Evolutionary conservation across 2,888 invertebrate species (phyloP).

Genomic region (Proisotoma minuta): DNA sequence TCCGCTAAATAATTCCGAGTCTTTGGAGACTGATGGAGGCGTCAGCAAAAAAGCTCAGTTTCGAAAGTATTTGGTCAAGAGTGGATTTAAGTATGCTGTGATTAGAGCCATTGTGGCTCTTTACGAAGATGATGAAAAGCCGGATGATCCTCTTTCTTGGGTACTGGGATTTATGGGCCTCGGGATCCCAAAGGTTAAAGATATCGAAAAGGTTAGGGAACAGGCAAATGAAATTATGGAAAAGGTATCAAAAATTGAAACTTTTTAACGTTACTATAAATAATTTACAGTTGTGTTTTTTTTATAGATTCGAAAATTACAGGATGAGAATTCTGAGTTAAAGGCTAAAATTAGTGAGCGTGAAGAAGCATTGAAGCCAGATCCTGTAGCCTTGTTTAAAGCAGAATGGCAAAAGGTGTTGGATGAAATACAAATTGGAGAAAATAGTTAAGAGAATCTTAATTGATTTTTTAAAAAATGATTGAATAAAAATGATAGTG

Average conservation of each 20-base stretch:
- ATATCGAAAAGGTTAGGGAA: conserved; percentile 8
- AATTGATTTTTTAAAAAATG: not conserved
- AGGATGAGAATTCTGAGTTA: not conserved
- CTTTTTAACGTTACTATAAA: not conserved
- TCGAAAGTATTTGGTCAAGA: conserved; percentile 10
- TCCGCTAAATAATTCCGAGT: no score
- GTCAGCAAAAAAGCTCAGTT: conserved; percentile 11
- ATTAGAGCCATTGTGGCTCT: conserved; percentile 27
- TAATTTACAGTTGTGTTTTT: not conserved
- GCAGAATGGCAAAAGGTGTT: no score
- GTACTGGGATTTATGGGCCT: conserved; percentile 22
- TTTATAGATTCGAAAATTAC: not conserved
- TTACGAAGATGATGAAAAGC: conserved; percentile 27
- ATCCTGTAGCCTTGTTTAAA: not conserved
- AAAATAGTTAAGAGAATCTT: no score
- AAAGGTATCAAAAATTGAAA: conserved; percentile 10
- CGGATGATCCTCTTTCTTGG: conserved; percentile 27
- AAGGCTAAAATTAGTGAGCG: not conserved
- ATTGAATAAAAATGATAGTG: no score
- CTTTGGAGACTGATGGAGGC: not conserved
- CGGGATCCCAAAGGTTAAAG: conserved; percentile 18
- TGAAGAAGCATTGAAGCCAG: not conserved
- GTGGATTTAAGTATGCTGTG: conserved; percentile 26
- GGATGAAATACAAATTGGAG: no score
- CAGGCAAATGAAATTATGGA: conserved; percentile 7